Base-by-base conservation (phyloP, 2,888 invertebrate species). In the Gymnocheta viridis region DNA sequence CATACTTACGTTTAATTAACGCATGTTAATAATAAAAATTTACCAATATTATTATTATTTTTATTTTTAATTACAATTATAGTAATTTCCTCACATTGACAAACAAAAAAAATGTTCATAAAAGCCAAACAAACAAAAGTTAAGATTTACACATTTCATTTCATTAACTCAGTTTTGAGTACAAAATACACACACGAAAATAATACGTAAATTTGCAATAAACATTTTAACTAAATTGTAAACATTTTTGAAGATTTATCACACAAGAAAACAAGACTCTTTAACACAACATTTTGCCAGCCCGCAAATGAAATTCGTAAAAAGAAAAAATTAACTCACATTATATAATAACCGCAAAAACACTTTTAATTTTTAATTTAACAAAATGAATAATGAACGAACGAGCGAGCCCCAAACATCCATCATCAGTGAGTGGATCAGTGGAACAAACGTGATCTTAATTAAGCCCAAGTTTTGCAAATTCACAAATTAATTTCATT, bases 371-470 rank as follows among this genome's bases (percentile, higher is more conserved):
- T 44, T 17, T 19, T 17, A n/a, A n/a, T 47, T 72, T 19, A 44
- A n/a, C 60, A 49, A 66, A 67, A 56, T 54, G 51, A 77, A 69
- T 51, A 77, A 62, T 47, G 38, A 70, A 38, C 38, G 4, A 38
- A 41, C 12, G 1, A 51, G 10, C 41, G 4, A 44, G n/a, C 19
- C 47, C 27, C 44, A 51, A 4, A 19, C 35, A 14, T 4, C n/a
- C 49, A 51, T n/a, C n/a, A 38, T 27, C 62, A 27, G 6, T n/a
- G 12, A 22, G 32, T 47, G 47, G 51, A 69, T 32, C 69, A 82
- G 83, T 81, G 85, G 69, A 86, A 86, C 86, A 82, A 87, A 87
- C 82, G 81, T 85, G 87, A 85, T 84, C 84, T 86, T 85, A 86
- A 87, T 87, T 87, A 86, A 86, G 80, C 29, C 79, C 70, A 83